Percentiles rank a stretch among this genome's conserved stretches.
Evolutionary conservation across 37 sponge, comb jelly and placozoan genomes (phyloP).

Genomic region (Haliclona indistincta): DNA sequence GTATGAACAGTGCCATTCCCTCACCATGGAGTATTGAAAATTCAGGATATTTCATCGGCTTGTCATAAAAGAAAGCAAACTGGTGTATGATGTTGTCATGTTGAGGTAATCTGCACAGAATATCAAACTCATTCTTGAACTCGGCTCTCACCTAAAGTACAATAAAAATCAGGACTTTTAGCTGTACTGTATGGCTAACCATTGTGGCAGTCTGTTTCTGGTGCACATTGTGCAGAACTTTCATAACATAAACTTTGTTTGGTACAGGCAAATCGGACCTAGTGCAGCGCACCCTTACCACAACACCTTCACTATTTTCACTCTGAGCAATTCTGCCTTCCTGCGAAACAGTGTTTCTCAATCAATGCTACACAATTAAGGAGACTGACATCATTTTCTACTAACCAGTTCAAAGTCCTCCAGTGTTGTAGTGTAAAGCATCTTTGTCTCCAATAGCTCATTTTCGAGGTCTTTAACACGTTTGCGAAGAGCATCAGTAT

Average conservation of each 20-base stretch:
- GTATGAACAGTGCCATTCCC: constrained; percentile 71
- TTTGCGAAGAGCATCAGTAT: no score
- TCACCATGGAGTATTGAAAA: constrained; percentile 22
- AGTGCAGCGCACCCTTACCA: constrained; percentile 56
- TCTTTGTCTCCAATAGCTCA: constrained; percentile 70
- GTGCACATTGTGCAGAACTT: constrained; percentile 67
- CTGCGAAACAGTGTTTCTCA: constrained; percentile 10
- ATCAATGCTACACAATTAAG: neutral
- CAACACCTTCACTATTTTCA: constrained; percentile 42
- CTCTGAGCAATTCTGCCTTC: constrained; percentile 34
- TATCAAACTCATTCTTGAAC: constrained; percentile 80
- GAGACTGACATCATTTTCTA: neutral
- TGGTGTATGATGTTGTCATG: constrained; percentile 87
- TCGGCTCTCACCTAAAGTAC: constrained; percentile 50
- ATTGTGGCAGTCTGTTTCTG: constrained; percentile 45
- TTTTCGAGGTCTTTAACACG: constrained; percentile 32
- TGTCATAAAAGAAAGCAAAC: constrained; percentile 88
- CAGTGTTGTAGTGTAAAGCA: constrained; percentile 69
- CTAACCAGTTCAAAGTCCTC: constrained; percentile 77
- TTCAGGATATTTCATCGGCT: constrained; percentile 28
- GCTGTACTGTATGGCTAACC: constrained; percentile 16
- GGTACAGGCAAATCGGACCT: constrained; percentile 34
- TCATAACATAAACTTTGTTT: constrained; percentile 67
- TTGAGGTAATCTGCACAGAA: constrained; percentile 71
- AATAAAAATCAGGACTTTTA: neutral